Percentiles rank a stretch among this genome's conserved stretches.
These are phyloP conservation scores for Gryllus longicercus DNA, from an alignment of 2,888 invertebrate genomes.

Conservation along the genomic window DNA sequence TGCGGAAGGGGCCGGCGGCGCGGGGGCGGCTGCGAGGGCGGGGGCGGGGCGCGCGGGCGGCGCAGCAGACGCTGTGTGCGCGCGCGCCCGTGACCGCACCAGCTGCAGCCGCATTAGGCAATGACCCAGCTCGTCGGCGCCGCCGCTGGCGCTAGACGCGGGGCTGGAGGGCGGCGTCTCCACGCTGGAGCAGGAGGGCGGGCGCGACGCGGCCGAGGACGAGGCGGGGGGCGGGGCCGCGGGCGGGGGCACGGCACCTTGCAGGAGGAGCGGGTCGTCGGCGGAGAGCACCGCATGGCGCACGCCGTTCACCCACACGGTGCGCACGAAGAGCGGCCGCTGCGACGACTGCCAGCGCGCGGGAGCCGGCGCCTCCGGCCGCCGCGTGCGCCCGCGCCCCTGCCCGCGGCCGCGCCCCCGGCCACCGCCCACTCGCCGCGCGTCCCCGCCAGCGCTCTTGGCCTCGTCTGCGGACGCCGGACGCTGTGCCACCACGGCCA, in stretches of 20 bases:
- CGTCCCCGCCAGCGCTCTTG: not conserved
- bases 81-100: constrained; percentile 28
- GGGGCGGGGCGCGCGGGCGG: not conserved
- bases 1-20: constrained; percentile 21
- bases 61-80: not conserved
- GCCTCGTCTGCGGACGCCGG: not conserved
- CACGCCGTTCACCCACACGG: constrained; percentile 68
- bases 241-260: constrained; percentile 24
- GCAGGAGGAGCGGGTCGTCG: constrained; percentile 56
- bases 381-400: not conserved
- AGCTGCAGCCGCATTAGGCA: constrained; percentile 22
- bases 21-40: not conserved
- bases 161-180: constrained; percentile 20
- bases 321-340: constrained; percentile 55
- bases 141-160: constrained; percentile 18
- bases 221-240: constrained; percentile 56
- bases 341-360: constrained; percentile 58
- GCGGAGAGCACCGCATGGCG: constrained; percentile 65
- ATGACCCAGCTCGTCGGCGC: constrained; percentile 20
- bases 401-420: not conserved
- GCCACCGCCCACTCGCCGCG: not conserved
- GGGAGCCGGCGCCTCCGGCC: constrained; percentile 44
- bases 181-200: constrained; percentile 43
- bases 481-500: too few species aligned
- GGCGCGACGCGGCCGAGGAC: constrained; percentile 57